Base-by-base conservation (phyloP, 2,888 invertebrate species). In the Epiblema foenella region DNA sequence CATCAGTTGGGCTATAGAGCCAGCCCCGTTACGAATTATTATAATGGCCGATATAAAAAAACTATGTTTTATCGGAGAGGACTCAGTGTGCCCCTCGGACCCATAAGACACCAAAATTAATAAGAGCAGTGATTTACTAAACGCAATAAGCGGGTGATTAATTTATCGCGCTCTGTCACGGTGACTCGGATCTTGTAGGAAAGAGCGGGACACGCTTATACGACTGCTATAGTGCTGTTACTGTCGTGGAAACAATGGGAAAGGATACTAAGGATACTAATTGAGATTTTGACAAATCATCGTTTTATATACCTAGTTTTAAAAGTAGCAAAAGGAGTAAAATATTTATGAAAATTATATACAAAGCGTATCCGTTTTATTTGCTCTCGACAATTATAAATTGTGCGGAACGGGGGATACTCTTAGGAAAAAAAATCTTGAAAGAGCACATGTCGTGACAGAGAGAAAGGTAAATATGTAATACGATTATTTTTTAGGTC, bases 61-160 rank as follows among this genome's bases (percentile, higher is more conserved):
- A 46, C 46, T n/a, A n/a, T n/a, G n/a, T n/a, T 12, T 5, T 5
- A n/a, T n/a, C n/a, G n/a, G 15, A 9, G 4, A 18, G 24, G 15
- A 15, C 64, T 37, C 46, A 12, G 70, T 70, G 59, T 60, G 15
- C 24, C 65, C 59, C 57, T 0, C 2, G 11, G 29, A 7, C 18
- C 33, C 52, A 66, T 60, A 70, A 70, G 59, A 66, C 59, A 70
- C 65, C 65, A 20, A 60, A 59, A 70, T 70, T 70, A 70, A 70
- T 70, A 70, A 70, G 70, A 37, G 59, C 70, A 70, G 65, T 70
- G 70, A 70, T 70, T 66, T 65, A 70, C 65, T 66, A 54, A 70
- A 42, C 70, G 70, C 70, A 70, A 70, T 70, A 70, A 66, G 59
- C 70, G 46, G 51, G 70, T 70, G 70, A 70, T 70, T 70, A 70